Percentiles rank a stretch among this genome's conserved stretches.
These are phyloP conservation scores for Aptenodytes forsteri DNA, from an alignment of 2,113 vertebrate species.

Conservation along the genomic window DNA sequence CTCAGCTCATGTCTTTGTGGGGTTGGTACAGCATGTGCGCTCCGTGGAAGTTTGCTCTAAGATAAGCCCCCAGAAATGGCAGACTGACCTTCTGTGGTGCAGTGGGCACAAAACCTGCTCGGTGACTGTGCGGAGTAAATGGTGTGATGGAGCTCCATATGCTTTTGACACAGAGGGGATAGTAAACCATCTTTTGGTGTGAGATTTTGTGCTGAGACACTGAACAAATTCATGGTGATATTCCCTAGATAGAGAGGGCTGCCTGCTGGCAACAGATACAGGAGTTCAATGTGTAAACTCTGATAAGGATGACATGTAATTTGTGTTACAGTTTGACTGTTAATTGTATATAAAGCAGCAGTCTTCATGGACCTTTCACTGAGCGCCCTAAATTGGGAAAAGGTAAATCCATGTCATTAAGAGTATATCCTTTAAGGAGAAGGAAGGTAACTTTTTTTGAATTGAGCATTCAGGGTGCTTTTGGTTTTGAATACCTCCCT, in stretches of 20 bases:
- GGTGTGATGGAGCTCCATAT: not conserved
- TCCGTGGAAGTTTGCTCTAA: not conserved
- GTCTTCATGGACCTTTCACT: conserved; percentile 60
- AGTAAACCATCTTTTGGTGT: conserved; percentile 14
- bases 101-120: not conserved
- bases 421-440: conserved; percentile 13
- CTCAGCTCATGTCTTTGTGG: not conserved
- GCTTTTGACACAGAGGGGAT: not conserved
- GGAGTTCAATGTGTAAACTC: conserved; percentile 79
- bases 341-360: conserved; percentile 77
- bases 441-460: not conserved
- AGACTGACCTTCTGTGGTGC: not conserved
- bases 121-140: not conserved
- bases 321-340: conserved; percentile 79
- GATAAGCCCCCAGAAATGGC: not conserved
- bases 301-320: conserved; percentile 80
- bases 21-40: not conserved
- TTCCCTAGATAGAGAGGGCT: conserved; percentile 68
- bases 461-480: not conserved
- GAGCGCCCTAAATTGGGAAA: conserved; percentile 54
- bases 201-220: conserved; percentile 59
- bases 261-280: conserved; percentile 80
- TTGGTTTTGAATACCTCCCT: not conserved
- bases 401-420: conserved; percentile 38
- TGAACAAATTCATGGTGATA: conserved; percentile 71